Evolutionary conservation across 2,797 vertebrate genomes (phyloP).

Genomic region (Uromys caudimaculatus): DNA sequence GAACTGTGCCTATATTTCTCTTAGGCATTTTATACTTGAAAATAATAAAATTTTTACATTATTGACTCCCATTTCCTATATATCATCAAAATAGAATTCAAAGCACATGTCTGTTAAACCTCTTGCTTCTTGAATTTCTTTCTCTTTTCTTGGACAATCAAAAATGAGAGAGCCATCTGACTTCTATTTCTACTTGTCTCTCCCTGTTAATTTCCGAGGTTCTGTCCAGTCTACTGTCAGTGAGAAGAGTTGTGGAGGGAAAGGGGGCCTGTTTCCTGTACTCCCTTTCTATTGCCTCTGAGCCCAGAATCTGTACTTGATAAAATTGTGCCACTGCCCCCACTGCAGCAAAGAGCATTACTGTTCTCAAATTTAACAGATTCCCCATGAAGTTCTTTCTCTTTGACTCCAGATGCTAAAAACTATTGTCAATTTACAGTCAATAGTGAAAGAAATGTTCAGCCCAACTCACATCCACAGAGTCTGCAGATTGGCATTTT

Average conservation of each 20-base stretch:
- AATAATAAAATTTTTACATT: background rate
- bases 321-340: background rate
- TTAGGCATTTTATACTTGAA: conserved; percentile 3
- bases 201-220: background rate
- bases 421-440: conserved; percentile 67
- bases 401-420: conserved; percentile 78
- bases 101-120: conserved; percentile 29
- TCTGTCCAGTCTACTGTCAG: conserved; percentile 20
- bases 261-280: background rate
- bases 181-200: background rate
- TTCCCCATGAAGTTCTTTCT: conserved; percentile 43
- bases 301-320: background rate
- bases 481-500: conserved; percentile 65
- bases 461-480: conserved; percentile 79
- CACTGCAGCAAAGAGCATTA: conserved; percentile 29
- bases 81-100: background rate
- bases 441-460: conserved; percentile 75
- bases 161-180: conserved; percentile 27
- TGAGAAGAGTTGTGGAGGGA: background rate
- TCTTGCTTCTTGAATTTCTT: conserved; percentile 29
- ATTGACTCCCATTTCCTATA: background rate
- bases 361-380: conserved; percentile 71
- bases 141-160: background rate
- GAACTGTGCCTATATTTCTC: background rate
- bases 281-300: background rate